phyloP scores from a whole-genome alignment of 2,113 vertebrate species.

The Hippolais icterina region DNA sequence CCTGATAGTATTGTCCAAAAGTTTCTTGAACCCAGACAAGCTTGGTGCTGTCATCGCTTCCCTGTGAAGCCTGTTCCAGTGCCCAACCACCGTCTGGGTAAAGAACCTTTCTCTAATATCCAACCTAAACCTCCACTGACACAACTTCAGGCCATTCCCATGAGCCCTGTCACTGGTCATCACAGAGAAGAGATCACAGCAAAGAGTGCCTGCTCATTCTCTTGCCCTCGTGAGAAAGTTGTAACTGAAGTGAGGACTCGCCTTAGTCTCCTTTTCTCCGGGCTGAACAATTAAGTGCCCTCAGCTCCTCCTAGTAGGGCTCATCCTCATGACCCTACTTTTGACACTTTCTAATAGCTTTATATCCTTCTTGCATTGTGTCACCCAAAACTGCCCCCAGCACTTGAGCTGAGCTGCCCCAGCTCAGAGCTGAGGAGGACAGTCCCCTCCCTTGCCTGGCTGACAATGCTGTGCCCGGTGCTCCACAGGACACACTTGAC shows the following conservation, averaged over 20 bases:
- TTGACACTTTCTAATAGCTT: neutral
- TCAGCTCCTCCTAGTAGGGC: neutral
- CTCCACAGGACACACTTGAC: rapidly evolving
- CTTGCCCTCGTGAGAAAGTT: rapidly evolving
- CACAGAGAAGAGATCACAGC: neutral
- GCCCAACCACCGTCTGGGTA: neutral
- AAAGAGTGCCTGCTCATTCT: neutral
- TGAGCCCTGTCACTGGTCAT: neutral
- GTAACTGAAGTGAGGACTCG: neutral
- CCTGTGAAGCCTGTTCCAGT: neutral
- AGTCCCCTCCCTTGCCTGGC: neutral
- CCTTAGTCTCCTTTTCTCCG: neutral
- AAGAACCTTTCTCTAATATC: neutral
- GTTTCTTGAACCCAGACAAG: neutral
- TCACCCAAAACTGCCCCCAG: rapidly evolving
- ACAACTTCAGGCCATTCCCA: neutral
- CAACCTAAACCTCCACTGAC: neutral
- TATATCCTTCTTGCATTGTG: neutral
- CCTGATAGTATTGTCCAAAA: neutral
- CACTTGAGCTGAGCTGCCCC: rapidly evolving
- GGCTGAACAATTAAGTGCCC: neutral
- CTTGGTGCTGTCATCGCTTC: neutral
- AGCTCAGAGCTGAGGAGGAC: neutral
- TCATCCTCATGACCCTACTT: neutral
- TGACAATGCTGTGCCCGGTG: rapidly evolving